Percentiles rank a stretch among this genome's conserved stretches.
Conservation (phyloP, 2,797 vertebrate genomes). For the Crax fasciolata region DNA sequence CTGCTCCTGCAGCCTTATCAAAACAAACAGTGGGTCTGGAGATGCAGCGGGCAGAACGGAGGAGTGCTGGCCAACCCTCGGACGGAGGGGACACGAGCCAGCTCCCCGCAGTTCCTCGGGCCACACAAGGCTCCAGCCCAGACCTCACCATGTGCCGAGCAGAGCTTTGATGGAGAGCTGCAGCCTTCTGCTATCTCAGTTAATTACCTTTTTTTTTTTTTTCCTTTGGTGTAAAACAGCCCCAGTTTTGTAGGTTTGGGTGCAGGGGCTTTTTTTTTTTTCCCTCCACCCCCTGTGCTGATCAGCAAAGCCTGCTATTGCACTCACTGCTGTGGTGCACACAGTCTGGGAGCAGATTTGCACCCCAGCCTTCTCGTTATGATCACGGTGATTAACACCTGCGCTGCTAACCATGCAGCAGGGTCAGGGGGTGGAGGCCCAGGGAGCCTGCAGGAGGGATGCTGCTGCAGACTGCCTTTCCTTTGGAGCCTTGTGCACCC, state of each 20-base stretch:
- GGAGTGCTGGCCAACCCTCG: background rate
- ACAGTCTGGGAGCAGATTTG: accelerated
- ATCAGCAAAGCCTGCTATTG: background rate
- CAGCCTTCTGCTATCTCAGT: background rate
- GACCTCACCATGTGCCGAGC: background rate
- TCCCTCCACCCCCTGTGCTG: accelerated
- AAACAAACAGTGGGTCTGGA: conserved; percentile 1
- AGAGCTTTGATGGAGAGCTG: background rate
- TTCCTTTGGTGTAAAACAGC: background rate
- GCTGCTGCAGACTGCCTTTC: background rate
- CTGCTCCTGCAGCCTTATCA: conserved; percentile 6
- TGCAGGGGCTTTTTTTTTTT: accelerated
- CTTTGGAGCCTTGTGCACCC: background rate
- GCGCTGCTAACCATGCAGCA: background rate
- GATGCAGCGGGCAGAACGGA: background rate
- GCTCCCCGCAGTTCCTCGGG: background rate
- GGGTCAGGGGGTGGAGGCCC: background rate
- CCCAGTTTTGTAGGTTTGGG: background rate
- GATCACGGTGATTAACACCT: background rate
- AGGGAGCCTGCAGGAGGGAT: accelerated
- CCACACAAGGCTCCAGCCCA: background rate
- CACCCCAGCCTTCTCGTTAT: background rate
- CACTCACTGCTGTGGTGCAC: background rate
- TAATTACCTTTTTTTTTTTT: accelerated
- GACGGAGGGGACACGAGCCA: background rate